Conservation (phyloP, 2,113 vertebrate genomes). For the Dasyurus viverrinus region DNA sequence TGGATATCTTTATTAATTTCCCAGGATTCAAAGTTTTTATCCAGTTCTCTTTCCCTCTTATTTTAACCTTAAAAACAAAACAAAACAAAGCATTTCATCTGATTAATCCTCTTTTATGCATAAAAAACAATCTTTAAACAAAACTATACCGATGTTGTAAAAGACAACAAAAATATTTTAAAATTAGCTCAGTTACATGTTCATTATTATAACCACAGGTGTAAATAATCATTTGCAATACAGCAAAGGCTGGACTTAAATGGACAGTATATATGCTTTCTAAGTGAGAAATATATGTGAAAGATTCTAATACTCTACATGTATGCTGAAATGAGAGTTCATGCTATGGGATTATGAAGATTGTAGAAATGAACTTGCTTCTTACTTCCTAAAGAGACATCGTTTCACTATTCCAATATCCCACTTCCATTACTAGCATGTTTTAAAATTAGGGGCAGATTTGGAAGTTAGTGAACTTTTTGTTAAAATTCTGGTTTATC, state of each 20-base stretch:
- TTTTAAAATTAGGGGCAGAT: neutral
- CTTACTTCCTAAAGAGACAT: neutral
- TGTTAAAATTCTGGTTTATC: no score
- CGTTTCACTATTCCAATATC: no score
- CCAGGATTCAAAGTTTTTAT: neutral
- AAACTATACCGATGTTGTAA: neutral
- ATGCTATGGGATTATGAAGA: neutral
- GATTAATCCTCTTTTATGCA: slow-evolving; percentile 7
- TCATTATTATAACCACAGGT: neutral
- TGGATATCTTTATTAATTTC: neutral
- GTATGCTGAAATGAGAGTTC: neutral
- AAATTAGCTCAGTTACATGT: neutral
- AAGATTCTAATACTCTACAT: neutral
- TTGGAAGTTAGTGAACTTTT: neutral
- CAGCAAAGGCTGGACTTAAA: neutral
- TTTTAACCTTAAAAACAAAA: neutral
- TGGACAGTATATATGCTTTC: neutral
- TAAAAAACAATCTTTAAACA: neutral
- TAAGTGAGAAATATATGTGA: neutral
- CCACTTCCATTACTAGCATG: neutral
- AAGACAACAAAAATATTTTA: neutral
- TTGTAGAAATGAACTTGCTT: neutral
- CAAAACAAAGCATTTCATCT: neutral
- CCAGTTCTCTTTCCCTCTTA: neutral
- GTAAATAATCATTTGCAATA: neutral